A percentile compares a stretch with the other conserved stretches of the same genome.
phyloP scores from a whole-genome alignment of 2,797 vertebrate genomes.

The Mus spretus region DNA sequence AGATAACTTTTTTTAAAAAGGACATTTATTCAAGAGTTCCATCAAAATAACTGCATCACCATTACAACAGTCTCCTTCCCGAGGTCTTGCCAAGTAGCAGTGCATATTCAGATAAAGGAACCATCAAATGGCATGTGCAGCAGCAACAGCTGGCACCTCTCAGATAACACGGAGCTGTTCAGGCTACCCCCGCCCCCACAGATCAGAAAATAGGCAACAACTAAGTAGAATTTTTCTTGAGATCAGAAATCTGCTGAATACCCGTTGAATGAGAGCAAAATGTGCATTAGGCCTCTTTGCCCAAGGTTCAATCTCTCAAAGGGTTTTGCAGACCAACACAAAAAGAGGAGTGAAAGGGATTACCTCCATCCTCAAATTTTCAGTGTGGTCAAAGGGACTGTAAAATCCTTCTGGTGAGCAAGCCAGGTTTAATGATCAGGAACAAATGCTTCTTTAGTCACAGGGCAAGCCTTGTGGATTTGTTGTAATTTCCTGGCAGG shows the following conservation, averaged over 20 bases:
- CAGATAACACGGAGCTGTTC: conserved; percentile 79
- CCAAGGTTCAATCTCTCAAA: conserved; percentile 80
- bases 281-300: conserved; percentile 71
- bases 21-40: conserved; percentile 76
- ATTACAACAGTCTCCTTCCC: conserved; percentile 73
- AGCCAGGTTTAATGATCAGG: conserved; percentile 81
- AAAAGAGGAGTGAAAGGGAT: conserved; percentile 77
- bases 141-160: conserved; percentile 81
- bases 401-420: conserved; percentile 84
- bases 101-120: conserved; percentile 80
- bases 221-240: conserved; percentile 70
- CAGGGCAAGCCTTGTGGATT: conserved; percentile 80
- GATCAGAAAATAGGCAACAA: conserved; percentile 74
- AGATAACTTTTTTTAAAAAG: conserved; percentile 12
- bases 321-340: conserved; percentile 76
- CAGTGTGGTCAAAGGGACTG: conserved; percentile 79
- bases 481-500: conserved; percentile 81
- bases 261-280: conserved; percentile 80
- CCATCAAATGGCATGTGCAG: conserved; percentile 74
- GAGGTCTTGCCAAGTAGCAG: conserved; percentile 71
- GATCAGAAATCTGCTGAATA: conserved; percentile 80
- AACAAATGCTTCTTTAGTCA: conserved; percentile 85
- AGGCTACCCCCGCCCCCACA: conserved; percentile 25
- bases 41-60: conserved; percentile 76
- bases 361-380: conserved; percentile 82